A percentile compares a stretch with the other conserved stretches of the same genome.
phyloP scores from a whole-genome alignment of 2,797 vertebrate genomes.

The Sebastes glaucus region DNA sequence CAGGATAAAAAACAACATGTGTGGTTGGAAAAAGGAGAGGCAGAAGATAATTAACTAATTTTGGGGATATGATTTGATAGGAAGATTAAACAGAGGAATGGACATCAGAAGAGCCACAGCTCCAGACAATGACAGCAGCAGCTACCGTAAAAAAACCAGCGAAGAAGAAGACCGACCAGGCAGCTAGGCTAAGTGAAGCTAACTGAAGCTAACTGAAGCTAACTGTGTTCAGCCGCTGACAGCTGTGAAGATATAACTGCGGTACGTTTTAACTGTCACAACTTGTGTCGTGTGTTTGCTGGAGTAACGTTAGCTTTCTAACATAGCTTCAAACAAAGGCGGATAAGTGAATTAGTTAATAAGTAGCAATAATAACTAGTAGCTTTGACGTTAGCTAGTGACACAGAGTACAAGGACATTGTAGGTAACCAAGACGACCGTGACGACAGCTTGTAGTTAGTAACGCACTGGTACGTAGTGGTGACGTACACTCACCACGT shows the following conservation, averaged over 20 bases:
- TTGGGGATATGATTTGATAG: background rate
- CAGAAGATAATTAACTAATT: background rate
- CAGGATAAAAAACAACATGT: background rate
- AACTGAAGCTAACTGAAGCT: too few relatives aligned
- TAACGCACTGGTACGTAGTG: too few relatives aligned
- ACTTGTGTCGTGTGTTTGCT: background rate
- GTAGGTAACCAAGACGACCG: background rate
- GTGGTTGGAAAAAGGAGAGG: background rate
- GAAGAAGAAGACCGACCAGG: background rate
- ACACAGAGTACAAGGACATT: background rate
- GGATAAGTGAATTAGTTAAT: background rate
- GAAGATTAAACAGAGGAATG: background rate
- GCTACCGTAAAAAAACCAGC: background rate
- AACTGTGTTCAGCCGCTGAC: background rate
- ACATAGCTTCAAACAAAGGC: too few relatives aligned
- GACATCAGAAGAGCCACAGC: background rate
- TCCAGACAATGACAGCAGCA: background rate
- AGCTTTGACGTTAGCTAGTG: background rate
- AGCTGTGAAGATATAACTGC: background rate
- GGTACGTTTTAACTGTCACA: slow-evolving; percentile 5
- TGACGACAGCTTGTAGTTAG: background rate
- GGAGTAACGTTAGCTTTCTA: background rate
- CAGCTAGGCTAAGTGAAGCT: too few relatives aligned
- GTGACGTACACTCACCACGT: background rate
- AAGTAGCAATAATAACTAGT: too few relatives aligned